A percentile compares a stretch with the other conserved stretches of the same genome.
Conservation (phyloP, 2,797 vertebrate genomes). For the Sarcophilus harrisii region DNA sequence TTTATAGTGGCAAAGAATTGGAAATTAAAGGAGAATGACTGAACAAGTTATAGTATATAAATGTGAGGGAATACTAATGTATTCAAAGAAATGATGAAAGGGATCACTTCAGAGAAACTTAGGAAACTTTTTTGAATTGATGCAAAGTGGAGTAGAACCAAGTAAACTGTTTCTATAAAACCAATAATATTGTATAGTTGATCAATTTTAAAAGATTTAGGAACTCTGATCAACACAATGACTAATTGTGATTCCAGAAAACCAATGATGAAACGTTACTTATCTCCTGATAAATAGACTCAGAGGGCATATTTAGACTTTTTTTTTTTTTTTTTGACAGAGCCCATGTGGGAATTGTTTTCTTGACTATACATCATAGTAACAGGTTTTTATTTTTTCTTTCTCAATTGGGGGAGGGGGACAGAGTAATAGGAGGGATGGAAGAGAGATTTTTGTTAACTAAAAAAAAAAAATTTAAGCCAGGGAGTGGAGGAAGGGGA, state of each 20-base stretch:
- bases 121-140: neutral
- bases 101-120: neutral
- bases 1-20: neutral
- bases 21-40: neutral
- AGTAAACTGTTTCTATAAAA: neutral
- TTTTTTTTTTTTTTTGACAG: neutral
- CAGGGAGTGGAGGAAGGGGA: too few relatives aligned
- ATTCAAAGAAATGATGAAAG: neutral
- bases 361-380: neutral
- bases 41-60: neutral
- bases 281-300: neutral
- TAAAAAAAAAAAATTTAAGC: too few relatives aligned
- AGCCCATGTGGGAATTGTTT: neutral
- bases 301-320: neutral
- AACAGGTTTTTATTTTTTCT: too few relatives aligned
- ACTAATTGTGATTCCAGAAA: neutral
- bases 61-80: neutral
- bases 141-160: neutral
- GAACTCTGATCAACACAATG: neutral
- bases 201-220: neutral
- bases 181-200: neutral
- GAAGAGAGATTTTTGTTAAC: too few relatives aligned
- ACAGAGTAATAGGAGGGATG: rapidly evolving
- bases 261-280: neutral
- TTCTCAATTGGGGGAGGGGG: too few relatives aligned